Evolutionary conservation across 2,797 vertebrate genomes (phyloP), one percentile per base, ranked within the genome.

Genomic region (Menidia menidia): DNA sequence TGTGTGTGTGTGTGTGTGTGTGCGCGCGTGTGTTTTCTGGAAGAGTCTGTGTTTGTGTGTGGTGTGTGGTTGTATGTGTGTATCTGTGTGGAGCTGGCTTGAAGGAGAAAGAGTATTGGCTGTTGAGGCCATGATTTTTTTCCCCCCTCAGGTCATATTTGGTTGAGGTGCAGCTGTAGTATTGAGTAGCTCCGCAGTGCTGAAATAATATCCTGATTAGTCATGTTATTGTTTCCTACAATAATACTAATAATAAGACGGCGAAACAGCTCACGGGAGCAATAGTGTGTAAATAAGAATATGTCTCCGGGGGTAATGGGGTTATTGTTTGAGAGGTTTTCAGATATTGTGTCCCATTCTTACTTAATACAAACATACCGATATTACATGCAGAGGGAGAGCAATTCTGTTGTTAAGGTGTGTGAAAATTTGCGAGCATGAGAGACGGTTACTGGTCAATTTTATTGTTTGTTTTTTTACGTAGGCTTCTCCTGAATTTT

Each of bases 61-160:
- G 60, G 56, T 59, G 63, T 51, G 73, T 19, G 63, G 6, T 4
- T 56, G 5, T 33, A 25, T 59, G 67, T 68, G 47, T 77, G 78
- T 76, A 66, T 81, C 10, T 81, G 77, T 75, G 72, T 44, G 57
- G 58, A 83, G 77, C 75, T 75, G 71, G 83, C 80, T 87, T 84
- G 79, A 83, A 84, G 84, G 83, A 83, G 90, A 88, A 89, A 84
- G 62, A 83, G 87, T 81, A 88, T 83, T 90, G 87, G 87, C 81
- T 87, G 88, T 63, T 85, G 87, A 90, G 84, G 89, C 90, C 87
- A 83, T 86, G 80, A 79, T 86, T 88, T 84, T 90, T 86, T 64
- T 70, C 52, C 52, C 50, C 57, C 79, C 73, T 80, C 74, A 44
- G 89, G 90, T 89, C 84, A 87, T 68, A 82, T 84, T 76, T 76